phyloP scores from a whole-genome alignment of 2,888 invertebrate species.

The Thera britannica region DNA sequence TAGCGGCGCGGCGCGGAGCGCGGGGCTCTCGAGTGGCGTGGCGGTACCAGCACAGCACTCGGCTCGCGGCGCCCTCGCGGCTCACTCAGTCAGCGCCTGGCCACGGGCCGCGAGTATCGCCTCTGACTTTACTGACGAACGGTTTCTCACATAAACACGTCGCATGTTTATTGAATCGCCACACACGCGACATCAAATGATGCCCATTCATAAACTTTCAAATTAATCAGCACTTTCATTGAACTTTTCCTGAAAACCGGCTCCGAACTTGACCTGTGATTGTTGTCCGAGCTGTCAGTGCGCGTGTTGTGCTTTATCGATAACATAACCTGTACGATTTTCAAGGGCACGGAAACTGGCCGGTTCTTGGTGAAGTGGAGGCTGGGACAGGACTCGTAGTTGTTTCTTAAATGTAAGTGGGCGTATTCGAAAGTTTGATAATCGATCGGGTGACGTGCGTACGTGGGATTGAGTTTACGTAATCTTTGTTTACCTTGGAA shows the following conservation, averaged over 20 bases:
- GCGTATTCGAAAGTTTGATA: conserved; percentile 84
- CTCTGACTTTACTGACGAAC: conserved; percentile 55
- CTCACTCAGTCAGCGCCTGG: conserved; percentile 71
- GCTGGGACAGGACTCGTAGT: conserved; percentile 62
- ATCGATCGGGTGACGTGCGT: conserved; percentile 83
- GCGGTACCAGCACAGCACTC: conserved; percentile 51
- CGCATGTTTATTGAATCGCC: conserved; percentile 56
- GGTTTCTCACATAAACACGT: conserved; percentile 64
- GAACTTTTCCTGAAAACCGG: conserved; percentile 60
- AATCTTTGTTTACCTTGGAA: conserved; percentile 84
- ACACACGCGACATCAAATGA: conserved; percentile 47
- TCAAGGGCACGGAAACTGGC: conserved; percentile 75
- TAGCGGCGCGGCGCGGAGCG: conserved; percentile 49
- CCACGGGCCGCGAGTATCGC: conserved; percentile 63
- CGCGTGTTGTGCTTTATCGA: conserved; percentile 84
- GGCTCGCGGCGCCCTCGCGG: conserved; percentile 71
- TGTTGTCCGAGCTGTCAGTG: conserved; percentile 81
- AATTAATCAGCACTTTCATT: conserved; percentile 50
- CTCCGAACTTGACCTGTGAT: conserved; percentile 78
- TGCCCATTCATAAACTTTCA: conserved; percentile 54
- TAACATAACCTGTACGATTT: conserved; percentile 83
- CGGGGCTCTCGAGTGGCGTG: conserved; percentile 56
- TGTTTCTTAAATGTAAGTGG: conserved; percentile 74
- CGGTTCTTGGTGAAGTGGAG: conserved; percentile 62
- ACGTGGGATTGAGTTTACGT: conserved; percentile 84